phyloP scores from a whole-genome alignment of 2,888 invertebrate species.

The Neoitamus cyanurus region DNA sequence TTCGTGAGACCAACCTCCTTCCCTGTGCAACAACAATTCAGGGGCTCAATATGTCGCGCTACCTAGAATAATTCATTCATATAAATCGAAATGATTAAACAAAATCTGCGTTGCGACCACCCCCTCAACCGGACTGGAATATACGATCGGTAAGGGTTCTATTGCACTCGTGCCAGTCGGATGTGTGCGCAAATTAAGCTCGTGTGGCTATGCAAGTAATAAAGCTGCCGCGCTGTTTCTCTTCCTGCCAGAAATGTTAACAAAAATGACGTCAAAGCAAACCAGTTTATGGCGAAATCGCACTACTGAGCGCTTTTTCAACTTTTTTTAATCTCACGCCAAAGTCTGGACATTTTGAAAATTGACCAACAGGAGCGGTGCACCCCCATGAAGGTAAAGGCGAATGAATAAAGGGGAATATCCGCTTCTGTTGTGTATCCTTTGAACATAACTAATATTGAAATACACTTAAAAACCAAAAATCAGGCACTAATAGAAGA shows the following conservation, averaged over 20 bases:
- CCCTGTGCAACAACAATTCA: not conserved
- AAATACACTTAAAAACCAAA: no score
- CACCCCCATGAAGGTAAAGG: not conserved
- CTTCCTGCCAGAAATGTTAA: not conserved
- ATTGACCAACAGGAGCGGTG: not conserved
- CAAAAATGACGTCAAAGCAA: not conserved
- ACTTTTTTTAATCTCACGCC: not conserved
- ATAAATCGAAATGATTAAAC: conserved; percentile 8
- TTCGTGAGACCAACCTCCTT: not conserved
- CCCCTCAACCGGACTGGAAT: not conserved
- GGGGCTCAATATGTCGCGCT: not conserved
- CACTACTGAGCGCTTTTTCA: not conserved
- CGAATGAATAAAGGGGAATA: no score
- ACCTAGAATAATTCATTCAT: not conserved
- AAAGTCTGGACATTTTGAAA: not conserved
- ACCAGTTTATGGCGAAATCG: not conserved
- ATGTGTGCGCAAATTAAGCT: not conserved
- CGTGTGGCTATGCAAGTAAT: not conserved
- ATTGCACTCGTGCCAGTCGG: not conserved
- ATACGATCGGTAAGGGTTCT: not conserved
- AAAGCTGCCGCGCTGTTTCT: not conserved
- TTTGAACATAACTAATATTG: not conserved
- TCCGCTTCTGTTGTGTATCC: not conserved
- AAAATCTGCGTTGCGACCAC: not conserved
- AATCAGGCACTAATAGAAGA: no score